These are phyloP conservation scores for Diachasma alloeum DNA, from an alignment of 1,140 invertebrate species.

Conservation along the genomic window DNA sequence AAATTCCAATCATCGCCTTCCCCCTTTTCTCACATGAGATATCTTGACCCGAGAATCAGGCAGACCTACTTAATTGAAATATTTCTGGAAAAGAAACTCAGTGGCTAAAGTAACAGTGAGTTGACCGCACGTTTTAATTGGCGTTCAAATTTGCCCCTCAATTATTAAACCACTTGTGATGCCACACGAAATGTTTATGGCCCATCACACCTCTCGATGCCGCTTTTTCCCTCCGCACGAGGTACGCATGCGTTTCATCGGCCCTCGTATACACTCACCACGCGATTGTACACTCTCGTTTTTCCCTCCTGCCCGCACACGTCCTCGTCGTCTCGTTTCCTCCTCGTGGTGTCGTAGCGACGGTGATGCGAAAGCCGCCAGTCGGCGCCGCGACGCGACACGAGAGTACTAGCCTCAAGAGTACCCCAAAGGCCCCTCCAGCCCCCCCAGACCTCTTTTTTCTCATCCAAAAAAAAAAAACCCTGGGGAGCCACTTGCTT, in stretches of 20 bases:
- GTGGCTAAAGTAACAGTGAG: neutral
- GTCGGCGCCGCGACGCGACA: conserved; percentile 15
- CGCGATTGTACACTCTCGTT: neutral
- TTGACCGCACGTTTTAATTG: too few relatives aligned
- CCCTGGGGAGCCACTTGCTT: neutral
- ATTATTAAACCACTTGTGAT: neutral
- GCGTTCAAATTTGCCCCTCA: neutral
- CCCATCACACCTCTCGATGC: neutral
- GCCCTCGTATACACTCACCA: neutral
- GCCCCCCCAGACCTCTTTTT: neutral
- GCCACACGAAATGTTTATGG: neutral
- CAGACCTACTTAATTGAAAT: neutral
- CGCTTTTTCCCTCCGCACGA: neutral
- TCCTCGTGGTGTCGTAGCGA: conserved; percentile 3
- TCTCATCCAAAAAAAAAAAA: neutral
- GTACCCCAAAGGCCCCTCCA: neutral
- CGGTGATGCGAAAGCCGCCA: conserved; percentile 10
- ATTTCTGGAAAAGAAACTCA: neutral
- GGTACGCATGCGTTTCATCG: neutral
- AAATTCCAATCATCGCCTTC: neutral
- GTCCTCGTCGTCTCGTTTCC: neutral
- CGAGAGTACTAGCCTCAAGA: neutral
- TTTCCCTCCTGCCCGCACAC: neutral
- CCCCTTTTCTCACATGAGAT: neutral
- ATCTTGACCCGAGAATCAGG: neutral